A percentile compares a stretch with the other conserved stretches of the same genome.
Evolutionary conservation across 2,113 vertebrate species (phyloP).

Genomic region (Jacana jacana): DNA sequence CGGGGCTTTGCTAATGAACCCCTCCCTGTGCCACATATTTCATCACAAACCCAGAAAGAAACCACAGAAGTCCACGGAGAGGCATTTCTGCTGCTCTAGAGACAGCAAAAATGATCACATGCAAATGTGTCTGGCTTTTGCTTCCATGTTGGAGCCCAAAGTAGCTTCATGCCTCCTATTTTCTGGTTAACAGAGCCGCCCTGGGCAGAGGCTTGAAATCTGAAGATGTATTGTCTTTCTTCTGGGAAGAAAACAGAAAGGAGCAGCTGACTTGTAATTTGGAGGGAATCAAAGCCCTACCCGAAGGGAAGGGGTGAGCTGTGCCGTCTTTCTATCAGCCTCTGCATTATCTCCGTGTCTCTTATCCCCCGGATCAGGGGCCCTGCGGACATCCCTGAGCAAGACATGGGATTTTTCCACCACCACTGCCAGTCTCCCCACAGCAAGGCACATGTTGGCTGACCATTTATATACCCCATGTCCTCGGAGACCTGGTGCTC

Average conservation of each 20-base stretch:
- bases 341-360: neutral
- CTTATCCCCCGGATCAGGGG: neutral
- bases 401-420: neutral
- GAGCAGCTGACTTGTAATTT: neutral
- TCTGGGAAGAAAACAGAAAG: neutral
- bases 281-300: neutral
- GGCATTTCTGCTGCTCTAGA: neutral
- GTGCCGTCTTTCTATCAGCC: neutral
- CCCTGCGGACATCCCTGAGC: neutral
- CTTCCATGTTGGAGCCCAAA: neutral
- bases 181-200: neutral
- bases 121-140: neutral
- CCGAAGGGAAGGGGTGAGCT: neutral
- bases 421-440: neutral
- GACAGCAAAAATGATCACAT: neutral
- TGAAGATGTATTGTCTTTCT: neutral
- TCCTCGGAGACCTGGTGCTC: neutral
- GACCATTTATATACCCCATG: neutral
- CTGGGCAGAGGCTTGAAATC: neutral
- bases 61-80: neutral
- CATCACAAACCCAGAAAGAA: conserved; percentile 1
- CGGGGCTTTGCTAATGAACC: neutral
- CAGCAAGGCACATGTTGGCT: neutral
- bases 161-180: neutral
- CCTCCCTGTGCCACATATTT: conserved; percentile 16